phyloP scores from a whole-genome alignment of 2,113 vertebrate genomes.

The Cephalopterus ornatus region DNA sequence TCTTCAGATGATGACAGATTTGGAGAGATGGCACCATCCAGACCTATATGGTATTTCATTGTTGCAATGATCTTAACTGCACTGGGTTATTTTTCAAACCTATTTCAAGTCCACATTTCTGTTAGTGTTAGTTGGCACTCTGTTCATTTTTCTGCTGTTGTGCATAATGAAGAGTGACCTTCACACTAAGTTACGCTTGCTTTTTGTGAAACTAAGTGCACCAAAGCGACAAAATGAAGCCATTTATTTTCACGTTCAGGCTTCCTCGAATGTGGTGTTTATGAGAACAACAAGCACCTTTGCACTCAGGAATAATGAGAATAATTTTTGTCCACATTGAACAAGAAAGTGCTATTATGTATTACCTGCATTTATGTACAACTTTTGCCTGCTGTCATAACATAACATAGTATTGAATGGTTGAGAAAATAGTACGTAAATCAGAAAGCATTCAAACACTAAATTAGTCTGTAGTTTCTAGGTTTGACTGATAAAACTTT shows the following conservation, averaged over 20 bases:
- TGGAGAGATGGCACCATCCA: neutral
- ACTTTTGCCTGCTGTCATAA: neutral
- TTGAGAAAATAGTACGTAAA: neutral
- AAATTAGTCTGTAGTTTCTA: neutral
- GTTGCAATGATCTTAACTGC: neutral
- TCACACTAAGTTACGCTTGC: neutral
- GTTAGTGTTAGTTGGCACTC: fast-evolving
- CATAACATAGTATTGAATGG: neutral
- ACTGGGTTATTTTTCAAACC: neutral
- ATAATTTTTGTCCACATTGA: neutral
- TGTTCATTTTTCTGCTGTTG: neutral
- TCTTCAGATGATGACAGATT: neutral
- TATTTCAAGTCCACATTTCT: neutral
- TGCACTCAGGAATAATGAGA: neutral
- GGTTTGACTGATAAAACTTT: neutral
- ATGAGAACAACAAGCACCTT: neutral
- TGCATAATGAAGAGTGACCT: neutral
- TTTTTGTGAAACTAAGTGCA: neutral
- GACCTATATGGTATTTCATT: neutral
- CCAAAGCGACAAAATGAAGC: neutral
- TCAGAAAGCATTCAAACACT: neutral
- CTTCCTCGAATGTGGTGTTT: neutral
- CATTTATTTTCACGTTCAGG: slow-evolving; percentile 10
- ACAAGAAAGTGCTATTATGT: neutral
- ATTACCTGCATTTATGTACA: neutral